Conservation (phyloP, 2,113 vertebrate genomes). For the Podarcis raffonei region DNA sequence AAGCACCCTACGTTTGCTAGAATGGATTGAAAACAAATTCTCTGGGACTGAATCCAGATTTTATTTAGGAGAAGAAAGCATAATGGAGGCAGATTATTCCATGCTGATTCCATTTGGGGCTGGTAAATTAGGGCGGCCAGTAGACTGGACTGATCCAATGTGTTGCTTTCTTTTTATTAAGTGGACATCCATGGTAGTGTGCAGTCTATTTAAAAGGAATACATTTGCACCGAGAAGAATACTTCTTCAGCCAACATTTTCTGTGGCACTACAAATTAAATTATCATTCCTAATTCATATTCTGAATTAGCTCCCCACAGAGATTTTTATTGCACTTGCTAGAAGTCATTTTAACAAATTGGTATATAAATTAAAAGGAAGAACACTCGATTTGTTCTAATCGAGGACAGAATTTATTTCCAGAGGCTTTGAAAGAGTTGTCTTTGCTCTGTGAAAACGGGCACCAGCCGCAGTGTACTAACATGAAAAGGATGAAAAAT, state of each 20-base stretch:
- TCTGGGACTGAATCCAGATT: not conserved
- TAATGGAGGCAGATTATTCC: not conserved
- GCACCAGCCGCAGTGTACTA: conserved; percentile 23
- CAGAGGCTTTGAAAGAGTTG: conserved; percentile 37
- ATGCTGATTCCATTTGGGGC: not conserved
- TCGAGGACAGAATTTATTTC: conserved; percentile 43
- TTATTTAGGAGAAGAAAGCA: not conserved
- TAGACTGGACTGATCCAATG: conserved; percentile 21
- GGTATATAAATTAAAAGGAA: conserved; percentile 53
- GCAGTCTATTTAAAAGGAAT: not conserved
- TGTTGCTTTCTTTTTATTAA: conserved; percentile 15
- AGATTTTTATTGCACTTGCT: conserved; percentile 56
- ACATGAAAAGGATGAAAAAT: not conserved
- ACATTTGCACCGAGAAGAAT: not conserved
- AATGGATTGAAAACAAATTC: not conserved
- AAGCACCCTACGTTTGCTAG: no score
- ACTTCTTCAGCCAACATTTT: conserved; percentile 28
- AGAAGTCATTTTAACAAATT: conserved; percentile 53
- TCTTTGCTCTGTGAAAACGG: conserved; percentile 7
- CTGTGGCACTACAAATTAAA: conserved; percentile 63
- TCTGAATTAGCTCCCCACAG: conserved; percentile 63
- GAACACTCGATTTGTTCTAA: conserved; percentile 24
- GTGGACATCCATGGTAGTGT: not conserved
- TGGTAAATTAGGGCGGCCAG: not conserved
- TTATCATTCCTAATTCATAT: conserved; percentile 60